Conservation (phyloP, 2,888 invertebrate genomes). For the Cantharis rufa region DNA sequence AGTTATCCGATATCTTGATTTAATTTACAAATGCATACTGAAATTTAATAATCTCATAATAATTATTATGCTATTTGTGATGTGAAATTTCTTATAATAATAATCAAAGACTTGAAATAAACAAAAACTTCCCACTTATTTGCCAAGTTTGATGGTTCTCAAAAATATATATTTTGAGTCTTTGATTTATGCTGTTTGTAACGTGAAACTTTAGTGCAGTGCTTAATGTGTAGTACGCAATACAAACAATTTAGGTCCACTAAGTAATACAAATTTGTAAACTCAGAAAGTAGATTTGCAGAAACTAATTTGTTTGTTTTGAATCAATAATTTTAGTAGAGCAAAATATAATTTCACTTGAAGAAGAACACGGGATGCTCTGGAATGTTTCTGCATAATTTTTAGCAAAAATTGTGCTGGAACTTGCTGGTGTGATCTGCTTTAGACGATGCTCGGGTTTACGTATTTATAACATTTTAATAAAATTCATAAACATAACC, state of each 20-base stretch:
- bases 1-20: neutral
- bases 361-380: neutral
- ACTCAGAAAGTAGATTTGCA: conserved; percentile 3
- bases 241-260: conserved; percentile 25
- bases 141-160: neutral
- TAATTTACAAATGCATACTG: neutral
- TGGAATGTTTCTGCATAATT: neutral
- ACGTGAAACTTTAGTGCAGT: conserved; percentile 14
- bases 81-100: neutral
- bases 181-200: neutral
- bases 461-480: neutral
- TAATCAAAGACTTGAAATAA: neutral
- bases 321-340: neutral
- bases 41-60: neutral
- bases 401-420: neutral
- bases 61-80: neutral
- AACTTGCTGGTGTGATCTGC: neutral
- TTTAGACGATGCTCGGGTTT: neutral
- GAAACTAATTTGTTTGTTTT: neutral
- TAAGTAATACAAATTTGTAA: conserved; percentile 9
- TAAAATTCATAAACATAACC: neutral
- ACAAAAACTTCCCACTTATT: neutral
- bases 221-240: conserved; percentile 23
- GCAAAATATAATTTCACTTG: neutral
- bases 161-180: neutral